phyloP scores from a whole-genome alignment of 2,113 vertebrate species.

The Odobenus rosmarus region DNA sequence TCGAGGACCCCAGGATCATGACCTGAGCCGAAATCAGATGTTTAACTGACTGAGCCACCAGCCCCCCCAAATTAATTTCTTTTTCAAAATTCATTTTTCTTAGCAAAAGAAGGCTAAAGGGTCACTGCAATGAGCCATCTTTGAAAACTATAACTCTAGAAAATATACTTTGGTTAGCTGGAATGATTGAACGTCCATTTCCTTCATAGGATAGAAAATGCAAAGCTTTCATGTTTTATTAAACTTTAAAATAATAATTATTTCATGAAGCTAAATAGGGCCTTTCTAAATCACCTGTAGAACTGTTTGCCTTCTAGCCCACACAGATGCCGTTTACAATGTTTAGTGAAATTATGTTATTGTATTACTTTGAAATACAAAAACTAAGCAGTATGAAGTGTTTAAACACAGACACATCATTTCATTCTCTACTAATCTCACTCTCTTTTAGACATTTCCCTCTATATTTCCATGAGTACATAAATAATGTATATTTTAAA shows the following conservation, averaged over 20 bases:
- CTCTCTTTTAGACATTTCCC: accelerated
- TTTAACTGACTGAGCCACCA: not conserved
- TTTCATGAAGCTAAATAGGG: not conserved
- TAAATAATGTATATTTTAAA: not conserved
- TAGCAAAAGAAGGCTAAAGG: not conserved
- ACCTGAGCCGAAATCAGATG: not conserved
- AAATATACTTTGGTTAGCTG: not conserved
- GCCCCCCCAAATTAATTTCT: not conserved
- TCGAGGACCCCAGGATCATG: no score
- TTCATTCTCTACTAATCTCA: not conserved
- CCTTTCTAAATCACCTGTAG: not conserved
- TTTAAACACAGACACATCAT: not conserved
- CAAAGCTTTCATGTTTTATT: not conserved
- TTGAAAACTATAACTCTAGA: not conserved
- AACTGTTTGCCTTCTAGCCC: not conserved
- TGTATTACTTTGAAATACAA: not conserved
- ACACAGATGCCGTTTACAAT: not conserved
- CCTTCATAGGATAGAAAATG: not conserved
- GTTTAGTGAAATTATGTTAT: not conserved
- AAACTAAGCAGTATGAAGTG: not conserved
- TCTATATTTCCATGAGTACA: not conserved
- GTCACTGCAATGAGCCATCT: not conserved
- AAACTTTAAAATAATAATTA: not conserved
- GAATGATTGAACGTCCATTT: not conserved
- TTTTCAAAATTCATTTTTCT: not conserved